Base-by-base conservation (phyloP, 30 jellyfish, hydroid and myxozoan genomes). In the Aurelia sp. region DNA sequence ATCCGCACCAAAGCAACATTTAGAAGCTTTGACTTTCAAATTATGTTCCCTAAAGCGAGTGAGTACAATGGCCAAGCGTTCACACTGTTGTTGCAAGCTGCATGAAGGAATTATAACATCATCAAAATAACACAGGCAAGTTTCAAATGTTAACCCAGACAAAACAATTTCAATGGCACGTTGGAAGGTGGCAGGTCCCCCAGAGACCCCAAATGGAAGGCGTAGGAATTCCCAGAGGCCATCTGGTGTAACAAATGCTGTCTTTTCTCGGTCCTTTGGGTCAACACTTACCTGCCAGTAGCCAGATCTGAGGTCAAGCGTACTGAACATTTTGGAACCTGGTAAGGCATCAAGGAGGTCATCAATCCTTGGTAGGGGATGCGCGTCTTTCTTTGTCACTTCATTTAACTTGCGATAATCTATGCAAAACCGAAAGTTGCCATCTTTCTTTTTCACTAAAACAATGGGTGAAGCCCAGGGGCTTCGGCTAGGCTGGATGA, bases 361-460 rank as follows among this genome's bases (percentile, higher is more conserved):
- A 68, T 78, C 92, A 16, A 86, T 62, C 33, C 86, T n/a, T 27
- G 96, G 96, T 10, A 86, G 44, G 15, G 96, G 81, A 47, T 86
- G 76, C 17, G 86, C 90, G 76, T 86, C 92, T 62, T 64, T 77
- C 47, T 75, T 75, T 4, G 92, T 78, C 22, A 86, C 85, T 37
- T 16, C 69, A 52, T 86, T 86, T 6, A 65, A 62, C 41, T 77
- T 86, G 0, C 96, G 74, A 41, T 70, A 88, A 68, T 88, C 88
- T 8, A 88, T 55, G 57, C 89, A 87, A 50, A 75, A 75, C 3
- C 95, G 76, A 20, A 37, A 51, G 6, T 19, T 37, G 19, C 96
- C 96, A 74, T 87, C 92, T 89, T 77, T 87, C 57, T 87, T 87
- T 75, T 87, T 87, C 2, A 87, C 96, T 11, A 87, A 62, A 21